A percentile compares a stretch with the other conserved stretches of the same genome.
Conservation (phyloP, 2,888 invertebrate species). For the Baccha elongata region DNA sequence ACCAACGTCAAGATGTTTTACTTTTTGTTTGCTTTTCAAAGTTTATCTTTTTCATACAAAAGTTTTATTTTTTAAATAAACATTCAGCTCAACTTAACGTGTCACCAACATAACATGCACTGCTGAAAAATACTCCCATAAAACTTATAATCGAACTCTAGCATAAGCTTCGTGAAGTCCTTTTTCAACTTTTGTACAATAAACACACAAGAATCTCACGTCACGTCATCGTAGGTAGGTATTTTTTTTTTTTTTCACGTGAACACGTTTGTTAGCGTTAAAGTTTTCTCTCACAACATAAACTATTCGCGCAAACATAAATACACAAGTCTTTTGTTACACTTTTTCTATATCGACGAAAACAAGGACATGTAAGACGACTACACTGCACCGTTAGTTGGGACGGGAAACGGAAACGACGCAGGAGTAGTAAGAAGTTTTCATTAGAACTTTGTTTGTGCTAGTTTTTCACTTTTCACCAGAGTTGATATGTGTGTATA, state of each 20-base stretch:
- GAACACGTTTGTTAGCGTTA: constrained; percentile 35
- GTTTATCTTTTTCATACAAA: constrained; percentile 13
- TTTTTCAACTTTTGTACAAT: constrained; percentile 40
- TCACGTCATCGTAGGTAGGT: constrained; percentile 7
- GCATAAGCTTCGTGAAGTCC: constrained; percentile 39
- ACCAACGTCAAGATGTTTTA: not conserved
- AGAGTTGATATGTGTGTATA: not conserved
- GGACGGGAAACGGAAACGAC: not conserved
- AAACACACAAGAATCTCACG: constrained; percentile 22
- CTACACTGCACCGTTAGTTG: not conserved
- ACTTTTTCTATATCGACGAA: constrained; percentile 12
- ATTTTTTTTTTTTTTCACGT: constrained; percentile 8
- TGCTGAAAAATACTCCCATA: constrained; percentile 4
- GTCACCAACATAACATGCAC: constrained; percentile 28
- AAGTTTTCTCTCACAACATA: constrained; percentile 44
- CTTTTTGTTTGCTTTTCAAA: constrained; percentile 2
- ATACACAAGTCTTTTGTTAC: constrained; percentile 31
- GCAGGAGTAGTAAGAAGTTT: constrained; percentile 9
- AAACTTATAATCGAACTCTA: constrained; percentile 35
- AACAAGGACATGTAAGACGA: constrained; percentile 1
- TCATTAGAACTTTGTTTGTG: constrained; percentile 36
- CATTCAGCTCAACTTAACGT: constrained; percentile 26
- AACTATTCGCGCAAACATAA: constrained; percentile 38
- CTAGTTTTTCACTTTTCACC: not conserved
- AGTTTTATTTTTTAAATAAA: constrained; percentile 21